A percentile compares a stretch with the other conserved stretches of the same genome.
These are phyloP conservation scores for Spilosoma lubricipeda DNA, from an alignment of 2,888 invertebrate genomes.

Conservation along the genomic window DNA sequence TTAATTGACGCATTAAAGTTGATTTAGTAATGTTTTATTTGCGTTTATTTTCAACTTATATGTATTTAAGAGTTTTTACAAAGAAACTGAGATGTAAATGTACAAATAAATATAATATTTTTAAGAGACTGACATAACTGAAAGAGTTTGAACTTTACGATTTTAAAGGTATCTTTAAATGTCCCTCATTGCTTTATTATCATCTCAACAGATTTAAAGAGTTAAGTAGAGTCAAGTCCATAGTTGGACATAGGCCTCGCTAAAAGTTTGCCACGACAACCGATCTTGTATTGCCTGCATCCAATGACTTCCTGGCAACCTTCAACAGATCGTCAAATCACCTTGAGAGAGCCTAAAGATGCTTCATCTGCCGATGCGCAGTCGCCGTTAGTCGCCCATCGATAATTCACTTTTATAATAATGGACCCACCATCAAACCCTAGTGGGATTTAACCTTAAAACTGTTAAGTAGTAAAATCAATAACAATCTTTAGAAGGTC, in stretches of 20 bases:
- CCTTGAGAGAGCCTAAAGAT: no score
- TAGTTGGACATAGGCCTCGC: no score
- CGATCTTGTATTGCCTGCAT: no score
- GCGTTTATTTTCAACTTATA: neutral
- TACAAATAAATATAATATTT: neutral
- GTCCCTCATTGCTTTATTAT: neutral
- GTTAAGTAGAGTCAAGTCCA: no score
- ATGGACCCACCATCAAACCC: neutral
- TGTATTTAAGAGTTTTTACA: neutral
- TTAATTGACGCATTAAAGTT: conserved; percentile 21
- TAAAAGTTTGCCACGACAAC: no score
- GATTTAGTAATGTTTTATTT: conserved; percentile 12
- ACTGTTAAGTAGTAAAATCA: neutral
- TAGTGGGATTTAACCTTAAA: neutral
- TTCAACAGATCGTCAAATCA: no score
- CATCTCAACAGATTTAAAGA: no score
- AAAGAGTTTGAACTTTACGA: neutral
- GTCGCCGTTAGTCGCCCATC: no score
- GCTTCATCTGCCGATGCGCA: no score
- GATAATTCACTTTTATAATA: neutral
- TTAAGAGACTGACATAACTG: neutral
- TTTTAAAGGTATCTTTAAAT: neutral
- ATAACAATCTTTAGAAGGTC: conserved; percentile 1
- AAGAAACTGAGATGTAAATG: neutral
- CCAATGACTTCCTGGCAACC: no score